Conservation (phyloP, 2,113 vertebrate species). For the Lagenorhynchus albirostris region DNA sequence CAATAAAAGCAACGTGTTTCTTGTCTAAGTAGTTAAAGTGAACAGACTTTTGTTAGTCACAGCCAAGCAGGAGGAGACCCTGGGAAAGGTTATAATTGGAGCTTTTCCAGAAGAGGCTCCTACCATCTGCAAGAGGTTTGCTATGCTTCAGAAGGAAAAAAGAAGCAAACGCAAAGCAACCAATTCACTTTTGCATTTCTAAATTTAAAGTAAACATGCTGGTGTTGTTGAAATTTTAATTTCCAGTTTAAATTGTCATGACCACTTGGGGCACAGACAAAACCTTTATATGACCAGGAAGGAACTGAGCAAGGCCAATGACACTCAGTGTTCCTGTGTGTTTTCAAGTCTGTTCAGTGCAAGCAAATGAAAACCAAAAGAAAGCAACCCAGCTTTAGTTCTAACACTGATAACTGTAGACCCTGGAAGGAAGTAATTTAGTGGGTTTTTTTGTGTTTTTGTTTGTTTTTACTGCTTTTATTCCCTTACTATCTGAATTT, state of each 20-base stretch:
- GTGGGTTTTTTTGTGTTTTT: no score
- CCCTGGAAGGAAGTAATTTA: background rate
- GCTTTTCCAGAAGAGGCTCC: background rate
- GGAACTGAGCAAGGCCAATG: background rate
- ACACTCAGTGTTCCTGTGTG: background rate
- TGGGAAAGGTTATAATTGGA: background rate
- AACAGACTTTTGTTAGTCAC: conserved; percentile 25
- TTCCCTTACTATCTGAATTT: background rate
- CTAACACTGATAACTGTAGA: background rate
- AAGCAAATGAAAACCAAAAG: background rate
- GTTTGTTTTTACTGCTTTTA: background rate
- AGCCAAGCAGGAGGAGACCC: background rate
- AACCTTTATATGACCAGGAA: background rate
- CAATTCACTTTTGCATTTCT: background rate
- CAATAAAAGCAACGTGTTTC: background rate
- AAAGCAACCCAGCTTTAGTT: background rate
- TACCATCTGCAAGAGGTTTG: background rate
- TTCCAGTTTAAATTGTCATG: background rate
- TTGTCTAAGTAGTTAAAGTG: background rate
- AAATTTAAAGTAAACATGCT: conserved; percentile 23
- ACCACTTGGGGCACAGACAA: background rate
- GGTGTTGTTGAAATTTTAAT: background rate
- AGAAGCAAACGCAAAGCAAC: background rate
- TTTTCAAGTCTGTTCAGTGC: background rate
- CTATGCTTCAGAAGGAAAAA: conserved; percentile 15